A percentile compares a stretch with the other conserved stretches of the same genome.
phyloP scores from a whole-genome alignment of 2,113 vertebrate genomes.

The Picathartes gymnocephalus region DNA sequence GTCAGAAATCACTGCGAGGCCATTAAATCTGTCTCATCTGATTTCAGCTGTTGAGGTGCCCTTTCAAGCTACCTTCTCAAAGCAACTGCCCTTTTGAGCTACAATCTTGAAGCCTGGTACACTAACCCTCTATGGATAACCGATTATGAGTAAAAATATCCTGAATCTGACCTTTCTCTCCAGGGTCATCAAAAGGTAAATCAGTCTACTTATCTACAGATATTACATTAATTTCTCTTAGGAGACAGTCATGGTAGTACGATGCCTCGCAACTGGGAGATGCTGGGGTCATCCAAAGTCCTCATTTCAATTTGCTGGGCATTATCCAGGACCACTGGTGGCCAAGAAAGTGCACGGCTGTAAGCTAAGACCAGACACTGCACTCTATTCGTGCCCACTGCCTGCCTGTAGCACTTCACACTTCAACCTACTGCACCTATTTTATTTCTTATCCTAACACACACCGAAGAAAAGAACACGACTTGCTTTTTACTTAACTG shows the following conservation, averaged over 20 bases:
- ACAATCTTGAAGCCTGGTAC: not conserved
- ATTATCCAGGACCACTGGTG: not conserved
- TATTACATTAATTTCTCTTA: slow-evolving; percentile 40
- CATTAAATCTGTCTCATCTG: slow-evolving; percentile 50
- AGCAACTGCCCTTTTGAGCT: slow-evolving; percentile 61
- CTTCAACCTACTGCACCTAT: not conserved
- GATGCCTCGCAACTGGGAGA: not conserved
- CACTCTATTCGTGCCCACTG: not conserved
- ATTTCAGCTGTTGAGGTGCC: slow-evolving; percentile 52
- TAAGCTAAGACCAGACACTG: not conserved
- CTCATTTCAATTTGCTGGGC: slow-evolving; percentile 16
- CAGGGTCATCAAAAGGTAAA: slow-evolving; percentile 46
- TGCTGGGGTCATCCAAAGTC: not conserved
- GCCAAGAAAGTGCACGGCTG: not conserved
- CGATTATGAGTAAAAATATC: slow-evolving; percentile 44
- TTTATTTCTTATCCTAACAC: not conserved
- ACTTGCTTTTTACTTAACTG: not conserved
- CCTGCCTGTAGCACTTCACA: not conserved
- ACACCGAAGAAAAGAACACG: not conserved
- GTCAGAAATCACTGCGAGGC: slow-evolving; percentile 31
- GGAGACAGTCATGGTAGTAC: not conserved
- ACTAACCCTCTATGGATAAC: slow-evolving; percentile 33
- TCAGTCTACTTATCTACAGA: slow-evolving; percentile 33
- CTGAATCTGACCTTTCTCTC: slow-evolving; percentile 44
- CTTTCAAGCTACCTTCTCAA: slow-evolving; percentile 50